Conservation (phyloP, 2,888 invertebrate genomes). For the Dicyrtoma fusca region DNA sequence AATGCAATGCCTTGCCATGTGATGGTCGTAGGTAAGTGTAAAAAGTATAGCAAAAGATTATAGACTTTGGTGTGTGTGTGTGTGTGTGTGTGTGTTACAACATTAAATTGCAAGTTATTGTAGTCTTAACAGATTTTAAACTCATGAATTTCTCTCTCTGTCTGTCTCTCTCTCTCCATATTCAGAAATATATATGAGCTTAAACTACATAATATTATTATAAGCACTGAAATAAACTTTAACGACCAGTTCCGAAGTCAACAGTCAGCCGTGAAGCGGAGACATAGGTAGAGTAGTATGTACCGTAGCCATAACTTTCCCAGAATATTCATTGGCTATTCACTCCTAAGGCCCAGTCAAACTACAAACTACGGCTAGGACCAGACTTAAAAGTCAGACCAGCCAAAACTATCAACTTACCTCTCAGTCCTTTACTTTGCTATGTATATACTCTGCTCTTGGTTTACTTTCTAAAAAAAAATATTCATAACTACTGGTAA, state of each 20-base stretch:
- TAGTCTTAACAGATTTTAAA: slow-evolving; percentile 21
- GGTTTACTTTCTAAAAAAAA: slow-evolving; percentile 1
- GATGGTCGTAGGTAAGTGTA: too few relatives aligned
- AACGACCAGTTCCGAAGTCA: slow-evolving; percentile 17
- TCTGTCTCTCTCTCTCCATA: too few relatives aligned
- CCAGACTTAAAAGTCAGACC: not conserved
- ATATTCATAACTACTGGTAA: slow-evolving; percentile 10
- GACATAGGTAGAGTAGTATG: not conserved
- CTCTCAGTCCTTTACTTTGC: too few relatives aligned
- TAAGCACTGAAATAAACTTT: slow-evolving; percentile 26
- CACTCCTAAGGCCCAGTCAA: too few relatives aligned
- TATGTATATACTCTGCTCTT: too few relatives aligned
- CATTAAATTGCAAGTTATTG: slow-evolving; percentile 12
- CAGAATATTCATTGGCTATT: slow-evolving; percentile 27
- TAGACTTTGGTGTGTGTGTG: too few relatives aligned
- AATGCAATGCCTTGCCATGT: too few relatives aligned
- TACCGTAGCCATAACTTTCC: slow-evolving; percentile 23
- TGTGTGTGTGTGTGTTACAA: not conserved
- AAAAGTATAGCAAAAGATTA: too few relatives aligned
- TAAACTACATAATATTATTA: slow-evolving; percentile 21
- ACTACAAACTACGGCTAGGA: not conserved
- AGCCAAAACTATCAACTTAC: too few relatives aligned
- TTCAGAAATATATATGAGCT: not conserved
- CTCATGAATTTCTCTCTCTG: slow-evolving; percentile 8
- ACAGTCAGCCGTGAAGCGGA: not conserved